Base-by-base conservation (phyloP, 2,113 vertebrate genomes). In the Alouatta palliata region DNA sequence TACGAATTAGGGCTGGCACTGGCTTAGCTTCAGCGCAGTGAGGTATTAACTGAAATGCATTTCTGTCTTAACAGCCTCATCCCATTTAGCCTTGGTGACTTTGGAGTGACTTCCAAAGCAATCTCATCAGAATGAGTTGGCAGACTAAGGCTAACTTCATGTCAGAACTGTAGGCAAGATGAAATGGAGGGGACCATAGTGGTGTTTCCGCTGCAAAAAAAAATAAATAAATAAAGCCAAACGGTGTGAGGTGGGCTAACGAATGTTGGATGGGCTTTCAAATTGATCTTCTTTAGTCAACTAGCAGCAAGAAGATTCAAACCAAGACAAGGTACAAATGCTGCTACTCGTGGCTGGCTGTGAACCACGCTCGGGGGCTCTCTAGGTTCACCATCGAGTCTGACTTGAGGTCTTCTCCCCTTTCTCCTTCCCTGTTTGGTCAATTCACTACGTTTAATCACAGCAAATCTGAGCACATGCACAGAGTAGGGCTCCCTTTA, bases 1-100 rank as follows among this genome's bases (percentile, higher is more conserved):
- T 98, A 98, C 99, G 99, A 99, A 99, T 99, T 99, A 99, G 98
- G 98, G 98, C 97, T 99, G 99, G 99, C 98, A 98, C 98, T 98
- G 98, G 98, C 98, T 99, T 99, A 99, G 98, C 98, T 98, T 99
- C 98, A 93, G 96, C 98, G 97, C 98, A 98, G 98, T 75, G 97
- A 98, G 98, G 97, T 98, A 99, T 99, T 99, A 99, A 99, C 98
- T 98, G 98, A 99, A 98, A 99, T 98, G 98, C 98, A 98, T 99
- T 98, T 98, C 98, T 98, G 81, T 98, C 97, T 98, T 98, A 97
- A 97, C 96, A 90, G 98, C 96, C 91, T 94, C 98, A 98, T 98
- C 97, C 98, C 97, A 97, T 98, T 98, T 98, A 99, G 98, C 98
- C 98, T 98, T 97, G 97, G 97, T 98, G 98, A 99, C 99, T 98